A percentile compares a stretch with the other conserved stretches of the same genome.
These are phyloP conservation scores for Toxotes chatareus DNA, from an alignment of 2,113 vertebrate species.

Conservation along the genomic window DNA sequence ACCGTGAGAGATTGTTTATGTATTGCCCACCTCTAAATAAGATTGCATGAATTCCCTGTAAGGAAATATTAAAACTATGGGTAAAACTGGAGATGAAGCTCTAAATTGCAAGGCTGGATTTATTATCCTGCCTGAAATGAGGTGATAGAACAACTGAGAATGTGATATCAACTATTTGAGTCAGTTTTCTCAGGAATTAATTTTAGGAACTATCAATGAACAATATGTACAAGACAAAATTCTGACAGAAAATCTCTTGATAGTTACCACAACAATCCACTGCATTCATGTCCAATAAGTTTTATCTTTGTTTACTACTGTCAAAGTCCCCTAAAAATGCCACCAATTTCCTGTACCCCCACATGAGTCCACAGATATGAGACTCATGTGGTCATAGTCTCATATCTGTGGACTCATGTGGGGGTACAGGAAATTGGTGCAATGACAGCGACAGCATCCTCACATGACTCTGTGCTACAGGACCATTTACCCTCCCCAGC, in stretches of 20 bases:
- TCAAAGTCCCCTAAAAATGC: neutral
- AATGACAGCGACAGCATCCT: conserved; percentile 23
- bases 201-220: no score
- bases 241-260: neutral
- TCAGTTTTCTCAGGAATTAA: neutral
- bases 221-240: no score
- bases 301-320: neutral
- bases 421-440: no score
- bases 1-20: no score
- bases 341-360: neutral
- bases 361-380: neutral
- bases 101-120: neutral
- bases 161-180: no score
- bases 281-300: neutral
- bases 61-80: neutral
- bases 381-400: no score
- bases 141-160: neutral
- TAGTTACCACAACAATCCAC: neutral
- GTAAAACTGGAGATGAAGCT: neutral
- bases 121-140: neutral
- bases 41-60: neutral
- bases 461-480: conserved; percentile 37
- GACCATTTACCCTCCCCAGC: conserved; percentile 34
- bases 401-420: no score
- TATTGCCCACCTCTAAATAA: neutral